phyloP scores from a whole-genome alignment of 64 coral and sea anemone species.

The Stylophora pistillata region DNA sequence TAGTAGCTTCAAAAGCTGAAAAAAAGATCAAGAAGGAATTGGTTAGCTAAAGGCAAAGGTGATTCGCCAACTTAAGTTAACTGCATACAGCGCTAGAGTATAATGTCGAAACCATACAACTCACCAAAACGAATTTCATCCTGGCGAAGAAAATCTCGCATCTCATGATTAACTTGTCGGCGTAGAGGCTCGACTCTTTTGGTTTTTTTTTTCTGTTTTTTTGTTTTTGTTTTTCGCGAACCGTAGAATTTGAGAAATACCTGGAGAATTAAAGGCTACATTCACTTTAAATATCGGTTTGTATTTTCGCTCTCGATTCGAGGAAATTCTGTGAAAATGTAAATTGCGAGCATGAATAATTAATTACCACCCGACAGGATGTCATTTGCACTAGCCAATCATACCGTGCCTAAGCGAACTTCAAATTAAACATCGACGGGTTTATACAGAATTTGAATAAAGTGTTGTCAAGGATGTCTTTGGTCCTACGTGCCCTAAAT shows the following conservation, averaged over 20 bases:
- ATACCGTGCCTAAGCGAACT: background rate
- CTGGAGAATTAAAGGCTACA: background rate
- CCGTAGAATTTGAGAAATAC: background rate
- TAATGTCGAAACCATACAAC: background rate
- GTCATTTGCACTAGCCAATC: conserved; percentile 7
- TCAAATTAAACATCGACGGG: conserved; percentile 15
- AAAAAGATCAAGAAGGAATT: conserved; percentile 1
- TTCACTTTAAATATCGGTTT: background rate
- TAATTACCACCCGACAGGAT: background rate
- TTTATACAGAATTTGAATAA: conserved; percentile 21
- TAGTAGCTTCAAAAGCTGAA: conserved; percentile 10
- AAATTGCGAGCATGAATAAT: conserved; percentile 38
- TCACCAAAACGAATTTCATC: background rate
- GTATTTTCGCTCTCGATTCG: conserved; percentile 21
- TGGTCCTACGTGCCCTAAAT: background rate
- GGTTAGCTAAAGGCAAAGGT: background rate
- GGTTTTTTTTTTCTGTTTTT: too few relatives aligned
- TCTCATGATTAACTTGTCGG: background rate
- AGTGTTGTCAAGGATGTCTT: conserved; percentile 6
- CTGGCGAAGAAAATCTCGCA: background rate
- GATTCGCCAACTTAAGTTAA: background rate
- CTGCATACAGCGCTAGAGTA: background rate
- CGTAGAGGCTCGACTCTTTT: background rate
- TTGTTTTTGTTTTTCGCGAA: too few relatives aligned
- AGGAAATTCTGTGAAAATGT: background rate